Base-by-base conservation (phyloP, 1,140 invertebrate genomes). In the Drosophila repleta region DNA sequence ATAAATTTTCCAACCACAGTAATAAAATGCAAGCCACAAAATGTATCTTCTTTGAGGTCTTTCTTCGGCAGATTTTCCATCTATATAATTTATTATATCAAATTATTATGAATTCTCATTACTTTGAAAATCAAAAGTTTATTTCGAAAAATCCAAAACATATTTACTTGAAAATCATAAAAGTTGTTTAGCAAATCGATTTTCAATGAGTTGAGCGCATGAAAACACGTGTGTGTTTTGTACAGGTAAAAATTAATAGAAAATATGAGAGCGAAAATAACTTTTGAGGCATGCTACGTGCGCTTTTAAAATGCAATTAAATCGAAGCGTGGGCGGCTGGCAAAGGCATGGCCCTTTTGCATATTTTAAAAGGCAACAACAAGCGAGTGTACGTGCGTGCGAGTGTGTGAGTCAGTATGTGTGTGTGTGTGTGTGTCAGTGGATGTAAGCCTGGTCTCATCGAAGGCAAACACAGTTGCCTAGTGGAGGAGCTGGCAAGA, bases 231-330 rank as follows among this genome's bases (percentile, higher is more conserved):
- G 21, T 32, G 35, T 41, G 20, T 51, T 43, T 55, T 41, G 6
- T 11, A 3, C 21, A 11, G 6, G n/a, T 11, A 48, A 13, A 29
- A 18, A 45, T 56, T 64, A 76, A 76, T 73, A 70, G 55, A 64
- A 75, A 64, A 58, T 41, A 49, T 35, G 53, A 39, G 26, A 26
- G 58, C 18, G 17, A 64, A 64, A n/a, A 24, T 13, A 72, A 60
- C 29, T 76, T 70, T 69, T 55, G 24, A 15, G 60, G 49, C 51
- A 18, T 61, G 43, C 43, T 29, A 64, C 55, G 26, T 56, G 53
- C n/a, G 55, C 69, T 60, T 60, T 52, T 39, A 60, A 72, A 72
- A 72, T 72, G 69, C 69, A 72, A 72, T 72, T 72, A 72, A 72
- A 72, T 60, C 43, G 63, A 67, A 55, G 41, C 39, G 45, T 66